A percentile compares a stretch with the other conserved stretches of the same genome.
Evolutionary conservation across 2,113 vertebrate genomes (phyloP).

Genomic region (Chitala chitala): DNA sequence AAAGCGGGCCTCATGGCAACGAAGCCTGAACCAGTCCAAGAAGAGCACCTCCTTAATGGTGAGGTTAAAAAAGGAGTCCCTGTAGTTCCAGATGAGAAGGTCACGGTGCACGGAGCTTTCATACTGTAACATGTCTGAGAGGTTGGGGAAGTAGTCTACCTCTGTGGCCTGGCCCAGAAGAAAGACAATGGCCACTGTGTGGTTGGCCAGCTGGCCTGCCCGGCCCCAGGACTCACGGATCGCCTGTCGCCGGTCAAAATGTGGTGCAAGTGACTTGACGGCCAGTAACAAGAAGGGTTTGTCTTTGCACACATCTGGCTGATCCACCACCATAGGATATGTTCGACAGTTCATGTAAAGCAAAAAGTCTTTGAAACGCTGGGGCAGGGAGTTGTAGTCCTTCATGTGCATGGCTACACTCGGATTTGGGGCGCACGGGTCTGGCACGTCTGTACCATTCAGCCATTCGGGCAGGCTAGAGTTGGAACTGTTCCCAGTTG

Average conservation of each 20-base stretch:
- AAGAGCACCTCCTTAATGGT: conserved; percentile 92
- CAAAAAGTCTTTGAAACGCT: conserved; percentile 84
- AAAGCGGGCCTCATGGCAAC: conserved; percentile 66
- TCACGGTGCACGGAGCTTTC: conserved; percentile 76
- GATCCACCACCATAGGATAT: conserved; percentile 74
- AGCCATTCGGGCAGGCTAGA: conserved; percentile 52
- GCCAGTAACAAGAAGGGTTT: conserved; percentile 82
- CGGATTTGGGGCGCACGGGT: conserved; percentile 68
- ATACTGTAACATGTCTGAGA: conserved; percentile 71
- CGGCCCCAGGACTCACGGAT: conserved; percentile 89
- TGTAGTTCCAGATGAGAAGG: conserved; percentile 85
- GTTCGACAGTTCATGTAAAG: conserved; percentile 78
- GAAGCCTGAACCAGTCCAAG: conserved; percentile 79
- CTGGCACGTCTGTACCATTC: conserved; percentile 53
- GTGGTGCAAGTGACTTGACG: conserved; percentile 78
- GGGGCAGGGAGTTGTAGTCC: conserved; percentile 72
- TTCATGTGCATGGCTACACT: conserved; percentile 55
- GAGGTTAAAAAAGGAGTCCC: conserved; percentile 89
- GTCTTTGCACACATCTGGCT: conserved; percentile 64
- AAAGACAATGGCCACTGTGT: conserved; percentile 75
- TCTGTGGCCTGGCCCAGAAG: conserved; percentile 70
- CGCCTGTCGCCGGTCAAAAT: conserved; percentile 89
- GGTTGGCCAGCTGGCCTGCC: conserved; percentile 61
- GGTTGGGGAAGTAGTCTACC: conserved; percentile 73
- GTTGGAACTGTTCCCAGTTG: conserved; percentile 34